Conservation (phyloP, 2,888 invertebrate species). For the Yponomeuta evonymella region DNA sequence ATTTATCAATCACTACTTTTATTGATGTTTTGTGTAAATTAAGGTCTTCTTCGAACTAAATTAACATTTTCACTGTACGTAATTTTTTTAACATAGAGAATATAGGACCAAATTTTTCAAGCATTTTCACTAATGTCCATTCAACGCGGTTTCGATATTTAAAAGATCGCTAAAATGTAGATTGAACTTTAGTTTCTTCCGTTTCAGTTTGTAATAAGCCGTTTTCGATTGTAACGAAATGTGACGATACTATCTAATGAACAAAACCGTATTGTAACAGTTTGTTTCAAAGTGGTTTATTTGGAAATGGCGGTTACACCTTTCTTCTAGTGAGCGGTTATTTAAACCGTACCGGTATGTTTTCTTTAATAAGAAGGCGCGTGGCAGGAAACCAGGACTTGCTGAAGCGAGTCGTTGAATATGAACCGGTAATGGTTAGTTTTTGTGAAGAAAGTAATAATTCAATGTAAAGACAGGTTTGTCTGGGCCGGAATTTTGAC, state of each 20-base stretch:
- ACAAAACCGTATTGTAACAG: background rate
- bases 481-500: background rate
- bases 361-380: slow-evolving; percentile 69
- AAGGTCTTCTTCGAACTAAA: background rate
- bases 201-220: too few relatives aligned
- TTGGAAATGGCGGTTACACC: background rate
- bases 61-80: background rate
- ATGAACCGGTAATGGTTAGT: background rate
- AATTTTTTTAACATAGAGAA: too few relatives aligned
- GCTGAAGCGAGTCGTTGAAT: slow-evolving; percentile 8
- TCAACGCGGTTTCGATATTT: too few relatives aligned
- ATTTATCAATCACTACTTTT: background rate
- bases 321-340: background rate
- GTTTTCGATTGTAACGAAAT: too few relatives aligned
- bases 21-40: background rate
- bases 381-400: slow-evolving; percentile 41
- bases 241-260: too few relatives aligned
- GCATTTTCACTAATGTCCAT: too few relatives aligned
- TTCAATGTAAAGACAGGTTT: background rate
- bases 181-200: too few relatives aligned
- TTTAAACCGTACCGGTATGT: slow-evolving; percentile 42
- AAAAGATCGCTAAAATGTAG: too few relatives aligned
- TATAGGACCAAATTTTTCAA: too few relatives aligned
- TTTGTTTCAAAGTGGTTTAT: background rate
- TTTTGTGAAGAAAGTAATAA: background rate